Base-by-base conservation (phyloP, 2,888 invertebrate species). In the Branchinecta sandiegonensis region DNA sequence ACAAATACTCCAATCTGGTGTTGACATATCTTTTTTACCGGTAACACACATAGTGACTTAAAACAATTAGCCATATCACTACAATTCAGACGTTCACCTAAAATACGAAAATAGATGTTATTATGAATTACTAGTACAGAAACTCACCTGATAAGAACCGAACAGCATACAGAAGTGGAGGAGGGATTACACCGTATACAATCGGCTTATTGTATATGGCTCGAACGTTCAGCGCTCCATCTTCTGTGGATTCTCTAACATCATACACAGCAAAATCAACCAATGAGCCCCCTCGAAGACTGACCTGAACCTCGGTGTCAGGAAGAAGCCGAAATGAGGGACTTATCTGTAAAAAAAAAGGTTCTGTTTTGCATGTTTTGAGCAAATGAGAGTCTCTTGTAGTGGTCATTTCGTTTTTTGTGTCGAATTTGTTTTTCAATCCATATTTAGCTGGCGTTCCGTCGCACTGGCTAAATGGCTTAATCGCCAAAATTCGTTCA, bases 201-300 rank as follows among this genome's bases (percentile, higher is more conserved):
- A 75, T 71, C n/a, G 70, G 71, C 4, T 71, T 85, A 83, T 79
- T 75, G 72, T 86, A 76, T 84, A 83, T 77, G 68, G 84, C 86
- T 65, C 83, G 86, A 71, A 94, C 82, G 74, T 88, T 89, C 37
- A 79, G 73, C 5, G 72, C 71, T 14, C 47, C 87, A 82, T 72
- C 82, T 46, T 80, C 68, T 0, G 74, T 70, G 14, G 79, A 75
- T 65, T 79, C 75, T 70, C 82, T 79, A 65, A 89, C 79, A 74
- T 88, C 83, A 76, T 89, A 94, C 12, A 88, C 83, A 5, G 88
- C 90, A 74, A 86, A 83, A 69, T 79, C 80, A 47, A 81, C 83
- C 47, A 82, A 81, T 73, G 84, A 84, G 0, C 88, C 89, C 47
- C 90, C 90, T 74, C 89, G 81, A 56, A 80, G 78, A 68, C 86